Evolutionary conservation across 2,797 vertebrate species (phyloP).

Genomic region (Melanotaenia trifasciata): DNA sequence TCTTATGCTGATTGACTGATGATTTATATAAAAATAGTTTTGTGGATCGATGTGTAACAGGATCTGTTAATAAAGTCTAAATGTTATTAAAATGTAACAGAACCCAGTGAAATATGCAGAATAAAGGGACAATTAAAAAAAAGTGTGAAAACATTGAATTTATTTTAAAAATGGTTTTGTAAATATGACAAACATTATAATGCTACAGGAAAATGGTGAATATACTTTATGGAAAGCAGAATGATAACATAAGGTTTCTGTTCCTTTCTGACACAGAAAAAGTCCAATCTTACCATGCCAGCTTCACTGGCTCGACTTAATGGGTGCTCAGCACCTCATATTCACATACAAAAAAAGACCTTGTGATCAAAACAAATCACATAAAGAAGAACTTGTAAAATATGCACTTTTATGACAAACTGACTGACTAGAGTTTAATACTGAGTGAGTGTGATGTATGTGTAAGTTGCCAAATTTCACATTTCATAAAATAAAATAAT

Average conservation of each 20-base stretch:
- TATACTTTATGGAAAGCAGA: constrained; percentile 36
- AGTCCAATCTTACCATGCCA: constrained; percentile 37
- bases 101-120: not conserved
- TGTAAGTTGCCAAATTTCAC: not conserved
- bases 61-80: not conserved
- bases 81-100: not conserved
- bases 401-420: constrained; percentile 14
- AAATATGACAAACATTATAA: constrained; percentile 52
- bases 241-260: constrained; percentile 34
- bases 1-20: not conserved
- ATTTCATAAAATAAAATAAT: not conserved
- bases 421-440: constrained; percentile 6
- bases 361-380: constrained; percentile 44
- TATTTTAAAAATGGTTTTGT: constrained; percentile 42
- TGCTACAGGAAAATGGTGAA: constrained; percentile 57
- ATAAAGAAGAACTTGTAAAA: constrained; percentile 19
- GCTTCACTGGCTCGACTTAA: constrained; percentile 53
- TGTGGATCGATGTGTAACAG: not conserved
- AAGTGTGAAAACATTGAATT: constrained; percentile 45
- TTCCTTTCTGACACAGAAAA: constrained; percentile 63
- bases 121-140: not conserved
- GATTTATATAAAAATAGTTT: not conserved
- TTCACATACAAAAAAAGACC: constrained; percentile 43
- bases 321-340: constrained; percentile 80
- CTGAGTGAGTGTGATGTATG: not conserved